Percentiles rank a stretch among this genome's conserved stretches.
These are phyloP conservation scores for Limnephilus auricula DNA, from an alignment of 2,888 invertebrate species.

Conservation along the genomic window DNA sequence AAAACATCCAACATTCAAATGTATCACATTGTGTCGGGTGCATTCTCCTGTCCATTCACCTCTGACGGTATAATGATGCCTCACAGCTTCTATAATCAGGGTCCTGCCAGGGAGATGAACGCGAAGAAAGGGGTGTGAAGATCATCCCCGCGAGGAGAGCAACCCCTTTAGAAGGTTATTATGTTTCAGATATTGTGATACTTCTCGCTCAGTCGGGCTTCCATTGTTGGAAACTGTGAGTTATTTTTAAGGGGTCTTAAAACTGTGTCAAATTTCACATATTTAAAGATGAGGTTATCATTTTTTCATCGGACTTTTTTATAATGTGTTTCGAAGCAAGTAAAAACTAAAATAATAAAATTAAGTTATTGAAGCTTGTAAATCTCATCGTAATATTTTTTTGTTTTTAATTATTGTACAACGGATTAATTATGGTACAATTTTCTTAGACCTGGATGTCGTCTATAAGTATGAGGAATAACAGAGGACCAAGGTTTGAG, in stretches of 20 bases:
- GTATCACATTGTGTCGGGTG: constrained; percentile 23
- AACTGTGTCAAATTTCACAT: constrained; percentile 2
- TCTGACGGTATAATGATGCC: constrained; percentile 61
- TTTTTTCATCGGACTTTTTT: neutral
- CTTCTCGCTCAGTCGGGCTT: constrained; percentile 5
- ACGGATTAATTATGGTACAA: too few species aligned
- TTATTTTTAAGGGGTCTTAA: neutral
- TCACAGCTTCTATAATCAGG: constrained; percentile 62
- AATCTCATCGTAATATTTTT: too few species aligned
- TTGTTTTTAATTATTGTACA: too few species aligned
- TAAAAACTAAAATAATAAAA: too few species aligned
- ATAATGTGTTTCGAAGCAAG: too few species aligned
- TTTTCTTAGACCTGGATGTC: too few species aligned
- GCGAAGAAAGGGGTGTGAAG: constrained; percentile 52
- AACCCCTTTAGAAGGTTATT: constrained; percentile 35
- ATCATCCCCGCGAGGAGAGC: constrained; percentile 32
- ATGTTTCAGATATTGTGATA: constrained; percentile 47
- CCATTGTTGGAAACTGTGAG: constrained; percentile 15
- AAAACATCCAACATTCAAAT: constrained; percentile 9
- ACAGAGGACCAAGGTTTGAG: too few species aligned
- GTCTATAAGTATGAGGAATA: too few species aligned
- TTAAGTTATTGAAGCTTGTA: too few species aligned
- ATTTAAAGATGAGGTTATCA: neutral
- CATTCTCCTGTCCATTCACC: constrained; percentile 48
- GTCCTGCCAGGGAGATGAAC: constrained; percentile 43